These are phyloP conservation scores for Anadara kagoshimensis DNA, from an alignment of 1,140 invertebrate genomes.

Conservation along the genomic window DNA sequence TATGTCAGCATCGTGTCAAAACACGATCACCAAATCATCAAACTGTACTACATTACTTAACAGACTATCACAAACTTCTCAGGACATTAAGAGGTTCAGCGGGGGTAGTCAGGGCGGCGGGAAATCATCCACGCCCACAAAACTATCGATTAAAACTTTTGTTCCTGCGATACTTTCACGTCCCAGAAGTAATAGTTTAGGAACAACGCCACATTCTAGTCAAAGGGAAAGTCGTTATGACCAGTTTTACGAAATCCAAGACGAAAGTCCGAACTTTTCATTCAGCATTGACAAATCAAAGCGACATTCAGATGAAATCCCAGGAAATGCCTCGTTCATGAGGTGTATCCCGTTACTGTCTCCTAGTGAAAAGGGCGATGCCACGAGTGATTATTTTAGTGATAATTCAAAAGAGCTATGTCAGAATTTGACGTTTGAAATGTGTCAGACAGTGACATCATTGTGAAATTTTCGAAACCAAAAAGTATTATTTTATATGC, in stretches of 20 bases:
- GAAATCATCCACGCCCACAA: conserved; percentile 31
- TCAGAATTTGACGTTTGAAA: conserved; percentile 38
- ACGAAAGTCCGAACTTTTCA: conserved; percentile 29
- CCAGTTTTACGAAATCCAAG: conserved; percentile 34
- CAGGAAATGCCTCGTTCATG: conserved; percentile 12
- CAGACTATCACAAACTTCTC: conserved; percentile 44
- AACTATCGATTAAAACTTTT: conserved; percentile 43
- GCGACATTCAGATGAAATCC: conserved; percentile 48
- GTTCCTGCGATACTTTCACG: conserved; percentile 30
- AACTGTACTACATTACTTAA: conserved; percentile 45
- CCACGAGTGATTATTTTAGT: conserved; percentile 65
- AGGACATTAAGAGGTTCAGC: conserved; percentile 53
- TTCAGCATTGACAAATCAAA: conserved; percentile 37
- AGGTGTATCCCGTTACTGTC: conserved; percentile 18
- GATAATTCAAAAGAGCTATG: conserved; percentile 64
- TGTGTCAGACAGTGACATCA: conserved; percentile 51
- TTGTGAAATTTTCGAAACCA: conserved; percentile 32
- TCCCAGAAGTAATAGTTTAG: conserved; percentile 50
- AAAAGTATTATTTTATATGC: neutral
- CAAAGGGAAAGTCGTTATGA: conserved; percentile 35
- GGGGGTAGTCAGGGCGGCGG: conserved; percentile 29
- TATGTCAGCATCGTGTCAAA: conserved; percentile 53
- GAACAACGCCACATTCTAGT: conserved; percentile 27
- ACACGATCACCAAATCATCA: conserved; percentile 45
- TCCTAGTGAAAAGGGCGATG: conserved; percentile 29